Conservation (phyloP, 2,888 invertebrate species). For the Ctena decussata region DNA sequence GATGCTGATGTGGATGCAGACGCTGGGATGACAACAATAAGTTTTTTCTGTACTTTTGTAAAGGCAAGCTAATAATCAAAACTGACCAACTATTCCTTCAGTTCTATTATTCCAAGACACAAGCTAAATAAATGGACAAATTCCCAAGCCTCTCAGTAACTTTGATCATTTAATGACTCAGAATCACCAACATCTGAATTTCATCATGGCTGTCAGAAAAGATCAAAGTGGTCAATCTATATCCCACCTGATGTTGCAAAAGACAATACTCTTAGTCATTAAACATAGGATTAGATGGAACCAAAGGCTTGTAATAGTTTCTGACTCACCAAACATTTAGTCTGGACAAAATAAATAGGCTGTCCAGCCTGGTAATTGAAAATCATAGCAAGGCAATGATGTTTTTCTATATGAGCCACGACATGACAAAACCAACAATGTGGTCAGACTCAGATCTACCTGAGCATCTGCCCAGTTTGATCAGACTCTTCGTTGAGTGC, state of each 20-base stretch:
- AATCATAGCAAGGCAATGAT: background rate
- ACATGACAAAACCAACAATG: too few relatives aligned
- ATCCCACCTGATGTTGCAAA: background rate
- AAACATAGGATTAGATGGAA: background rate
- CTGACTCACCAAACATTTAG: background rate
- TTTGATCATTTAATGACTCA: background rate
- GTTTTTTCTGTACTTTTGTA: too few relatives aligned
- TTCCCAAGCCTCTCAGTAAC: background rate
- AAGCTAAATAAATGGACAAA: too few relatives aligned
- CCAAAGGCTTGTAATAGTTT: background rate
- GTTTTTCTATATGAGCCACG: too few relatives aligned
- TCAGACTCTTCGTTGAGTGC: too few relatives aligned
- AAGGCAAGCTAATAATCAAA: too few relatives aligned
- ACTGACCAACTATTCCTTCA: too few relatives aligned
- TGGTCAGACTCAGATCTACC: too few relatives aligned
- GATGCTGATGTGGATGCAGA: too few relatives aligned
- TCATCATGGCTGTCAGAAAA: background rate
- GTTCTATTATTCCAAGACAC: too few relatives aligned
- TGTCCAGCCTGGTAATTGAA: background rate
- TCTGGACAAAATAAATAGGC: conserved; percentile 1
- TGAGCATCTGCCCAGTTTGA: too few relatives aligned
- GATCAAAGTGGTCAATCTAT: conserved; percentile 9
- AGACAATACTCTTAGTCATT: conserved; percentile 6
- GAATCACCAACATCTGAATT: background rate
- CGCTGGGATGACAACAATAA: too few relatives aligned